phyloP scores from a whole-genome alignment of 2,797 vertebrate species.

The Micropoecilia bifurca region DNA sequence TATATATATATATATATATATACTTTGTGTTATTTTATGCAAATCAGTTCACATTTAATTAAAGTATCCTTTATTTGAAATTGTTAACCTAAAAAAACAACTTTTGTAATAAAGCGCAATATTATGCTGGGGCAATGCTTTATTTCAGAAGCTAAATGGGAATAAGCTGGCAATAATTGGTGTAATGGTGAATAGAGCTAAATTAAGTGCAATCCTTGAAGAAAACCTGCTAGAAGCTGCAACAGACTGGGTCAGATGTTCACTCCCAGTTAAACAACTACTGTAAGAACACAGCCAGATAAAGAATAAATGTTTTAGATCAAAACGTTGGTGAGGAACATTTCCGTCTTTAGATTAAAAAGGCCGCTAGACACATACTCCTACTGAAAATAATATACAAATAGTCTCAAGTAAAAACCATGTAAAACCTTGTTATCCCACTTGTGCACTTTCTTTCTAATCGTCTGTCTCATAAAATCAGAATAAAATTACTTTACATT shows the following conservation, averaged over 20 bases:
- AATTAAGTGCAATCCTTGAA: background rate
- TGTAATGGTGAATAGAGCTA: background rate
- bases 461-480: background rate
- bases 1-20: background rate
- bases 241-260: background rate
- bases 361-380: background rate
- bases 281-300: background rate
- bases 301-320: background rate
- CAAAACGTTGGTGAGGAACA: background rate
- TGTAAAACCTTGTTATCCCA: background rate
- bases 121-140: background rate
- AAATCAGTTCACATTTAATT: constrained; percentile 3
- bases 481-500: background rate
- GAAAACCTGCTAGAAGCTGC: background rate
- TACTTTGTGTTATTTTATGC: background rate
- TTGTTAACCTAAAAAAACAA: background rate
- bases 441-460: background rate
- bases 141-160: background rate
- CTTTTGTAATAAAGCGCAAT: background rate
- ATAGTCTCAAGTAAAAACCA: background rate
- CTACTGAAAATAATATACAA: background rate
- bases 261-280: background rate
- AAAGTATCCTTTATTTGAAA: background rate
- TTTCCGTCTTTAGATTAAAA: background rate
- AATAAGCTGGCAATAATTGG: background rate